phyloP scores from a whole-genome alignment of 2,888 invertebrate genomes.

The Drosophila ustulata region DNA sequence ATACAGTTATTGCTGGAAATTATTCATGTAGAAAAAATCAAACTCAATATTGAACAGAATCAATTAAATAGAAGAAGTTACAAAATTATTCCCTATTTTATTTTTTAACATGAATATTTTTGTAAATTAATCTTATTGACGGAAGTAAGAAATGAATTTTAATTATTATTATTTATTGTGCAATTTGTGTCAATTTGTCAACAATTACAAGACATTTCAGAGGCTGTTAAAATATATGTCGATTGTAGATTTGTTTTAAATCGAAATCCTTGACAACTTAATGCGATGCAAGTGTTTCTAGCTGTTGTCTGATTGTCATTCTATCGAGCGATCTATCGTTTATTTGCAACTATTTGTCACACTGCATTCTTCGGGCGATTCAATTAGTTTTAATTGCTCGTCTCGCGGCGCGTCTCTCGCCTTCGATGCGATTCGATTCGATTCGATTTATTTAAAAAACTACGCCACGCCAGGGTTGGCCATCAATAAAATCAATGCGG shows the following conservation, averaged over 20 bases:
- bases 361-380: constrained; percentile 54
- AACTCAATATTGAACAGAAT: too few species aligned
- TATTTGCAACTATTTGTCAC: constrained; percentile 54
- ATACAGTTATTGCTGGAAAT: too few species aligned
- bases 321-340: constrained; percentile 19
- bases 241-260: not conserved
- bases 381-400: constrained; percentile 78
- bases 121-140: too few species aligned
- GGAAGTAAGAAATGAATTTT: too few species aligned
- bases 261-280: constrained; percentile 12
- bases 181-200: too few species aligned
- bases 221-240: too few species aligned
- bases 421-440: constrained; percentile 34
- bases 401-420: constrained; percentile 25
- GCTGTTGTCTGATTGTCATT: constrained; percentile 4
- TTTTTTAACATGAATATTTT: too few species aligned
- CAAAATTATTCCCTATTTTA: too few species aligned
- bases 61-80: too few species aligned
- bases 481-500: constrained; percentile 82
- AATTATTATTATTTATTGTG: too few species aligned
- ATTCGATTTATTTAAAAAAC: constrained; percentile 67
- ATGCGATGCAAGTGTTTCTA: not conserved
- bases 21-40: too few species aligned
- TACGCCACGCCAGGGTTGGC: constrained; percentile 36
- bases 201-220: not conserved